Conservation (phyloP, 2,888 invertebrate genomes). For the Barypeithes pellucidus region DNA sequence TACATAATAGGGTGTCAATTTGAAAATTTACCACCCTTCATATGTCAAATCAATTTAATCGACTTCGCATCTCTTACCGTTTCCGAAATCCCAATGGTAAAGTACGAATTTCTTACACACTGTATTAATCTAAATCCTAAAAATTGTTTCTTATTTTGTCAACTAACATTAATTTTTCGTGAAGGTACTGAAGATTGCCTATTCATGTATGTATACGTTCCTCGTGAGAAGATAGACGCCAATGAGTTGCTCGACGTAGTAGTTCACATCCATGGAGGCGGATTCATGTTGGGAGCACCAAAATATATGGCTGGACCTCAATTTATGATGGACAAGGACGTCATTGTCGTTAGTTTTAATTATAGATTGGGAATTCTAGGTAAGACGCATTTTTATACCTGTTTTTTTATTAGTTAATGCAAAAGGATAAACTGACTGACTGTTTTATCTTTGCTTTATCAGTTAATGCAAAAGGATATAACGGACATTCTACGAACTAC, state of each 20-base stretch:
- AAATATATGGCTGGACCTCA: constrained; percentile 69
- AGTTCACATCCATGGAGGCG: constrained; percentile 71
- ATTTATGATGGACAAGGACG: constrained; percentile 68
- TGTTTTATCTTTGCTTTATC: too few species aligned
- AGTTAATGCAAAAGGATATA: too few species aligned
- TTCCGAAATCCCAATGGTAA: too few species aligned
- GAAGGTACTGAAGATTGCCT: constrained; percentile 80
- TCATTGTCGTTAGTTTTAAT: constrained; percentile 65
- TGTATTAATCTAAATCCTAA: too few species aligned
- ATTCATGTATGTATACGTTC: constrained; percentile 77
- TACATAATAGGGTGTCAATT: too few species aligned
- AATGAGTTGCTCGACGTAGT: constrained; percentile 69
- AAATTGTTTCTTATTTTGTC: too few species aligned
- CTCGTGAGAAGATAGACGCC: constrained; percentile 69
- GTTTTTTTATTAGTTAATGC: background rate
- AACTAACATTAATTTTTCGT: too few species aligned
- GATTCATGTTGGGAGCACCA: constrained; percentile 69
- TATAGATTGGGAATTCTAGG: constrained; percentile 65
- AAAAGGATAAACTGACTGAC: background rate
- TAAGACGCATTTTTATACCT: constrained; percentile 38
- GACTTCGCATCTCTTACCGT: too few species aligned
- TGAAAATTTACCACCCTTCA: too few species aligned
- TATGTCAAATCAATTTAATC: too few species aligned
- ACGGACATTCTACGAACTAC: too few species aligned
- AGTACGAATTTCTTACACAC: too few species aligned